Base-by-base conservation (phyloP, 2,797 vertebrate genomes). In the Orientallactaga sibirica region DNA sequence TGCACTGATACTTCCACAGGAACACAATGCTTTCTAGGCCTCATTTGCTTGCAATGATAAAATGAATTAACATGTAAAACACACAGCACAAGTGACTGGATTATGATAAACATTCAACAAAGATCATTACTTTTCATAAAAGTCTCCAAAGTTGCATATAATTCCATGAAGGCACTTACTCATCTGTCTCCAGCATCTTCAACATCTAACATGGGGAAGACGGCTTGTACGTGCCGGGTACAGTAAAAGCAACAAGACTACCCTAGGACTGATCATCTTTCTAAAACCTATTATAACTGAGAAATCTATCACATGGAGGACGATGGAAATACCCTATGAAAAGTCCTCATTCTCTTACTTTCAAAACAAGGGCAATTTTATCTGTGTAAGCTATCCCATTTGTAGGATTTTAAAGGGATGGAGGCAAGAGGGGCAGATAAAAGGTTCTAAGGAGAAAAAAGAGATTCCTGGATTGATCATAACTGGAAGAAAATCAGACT, bases 341-440 rank as follows among this genome's bases (percentile, higher is more conserved):
- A 79, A 66, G 27, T 67, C 15, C 33, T 2, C 12, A 29, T 37
- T 64, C 12, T 70, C 41, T 87, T 62, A 66, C 27, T 74, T 62
- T 77, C 27, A 41, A 9, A 18, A 70, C 18, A 52, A 76, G 6
- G n/a, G 22, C 64, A 81, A 43, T 84, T 62, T 73, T 70, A 68
- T 37, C 68, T 77, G 24, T n/a, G 19, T 33, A 9, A 77, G 41
- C 25, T 33, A n/a, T 55, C 78, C 78, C 73, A 68, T 25, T 81
- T 58, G 20, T 48, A 77, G 58, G 61, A 77, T 82, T 78, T 80
- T 91, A 89, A 71, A 84, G 90, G 29, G 25, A 37, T 75, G 33
- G 33, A 93, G 80, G 24, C 29, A 79, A 87, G 82, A 89, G 77
- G 74, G 58, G 18, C 41, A 70, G 27, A 33, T 29, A n/a, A 77